Evolutionary conservation across 2,113 vertebrate genomes (phyloP).

Genomic region (Planiliza haematocheilus): DNA sequence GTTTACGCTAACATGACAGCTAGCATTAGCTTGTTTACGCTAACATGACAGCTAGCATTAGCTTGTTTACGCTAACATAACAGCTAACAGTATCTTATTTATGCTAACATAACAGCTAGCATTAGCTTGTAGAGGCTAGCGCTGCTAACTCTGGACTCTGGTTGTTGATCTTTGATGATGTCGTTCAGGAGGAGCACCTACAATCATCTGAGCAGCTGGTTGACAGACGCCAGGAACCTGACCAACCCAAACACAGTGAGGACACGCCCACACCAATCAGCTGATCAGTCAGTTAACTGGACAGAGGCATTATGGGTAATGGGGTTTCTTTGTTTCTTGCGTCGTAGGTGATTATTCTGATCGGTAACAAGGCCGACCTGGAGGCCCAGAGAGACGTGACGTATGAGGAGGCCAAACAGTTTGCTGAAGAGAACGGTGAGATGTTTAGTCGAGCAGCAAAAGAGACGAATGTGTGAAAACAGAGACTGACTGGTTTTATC

Average conservation of each 20-base stretch:
- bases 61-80: too few species aligned
- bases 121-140: too few species aligned
- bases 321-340: not conserved
- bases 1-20: too few species aligned
- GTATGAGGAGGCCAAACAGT: conserved; percentile 99
- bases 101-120: too few species aligned
- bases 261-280: conserved; percentile 26
- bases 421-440: conserved; percentile 97
- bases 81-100: too few species aligned
- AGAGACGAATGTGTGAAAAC: too few species aligned
- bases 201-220: conserved; percentile 98
- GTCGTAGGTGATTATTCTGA: conserved; percentile 96
- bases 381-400: conserved; percentile 98
- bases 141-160: too few species aligned
- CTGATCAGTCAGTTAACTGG: conserved; percentile 38
- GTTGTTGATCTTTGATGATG: too few species aligned
- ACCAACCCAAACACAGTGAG: conserved; percentile 99
- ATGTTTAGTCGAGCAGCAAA: too few species aligned
- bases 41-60: too few species aligned
- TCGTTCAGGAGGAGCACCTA: conserved; percentile 95
- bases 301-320: too few species aligned
- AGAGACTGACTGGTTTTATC: not conserved
- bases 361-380: conserved; percentile 98
- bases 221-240: conserved; percentile 98
- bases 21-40: too few species aligned